Conservation (phyloP, 2,888 invertebrate species). For the Linnaemya tessellans region DNA sequence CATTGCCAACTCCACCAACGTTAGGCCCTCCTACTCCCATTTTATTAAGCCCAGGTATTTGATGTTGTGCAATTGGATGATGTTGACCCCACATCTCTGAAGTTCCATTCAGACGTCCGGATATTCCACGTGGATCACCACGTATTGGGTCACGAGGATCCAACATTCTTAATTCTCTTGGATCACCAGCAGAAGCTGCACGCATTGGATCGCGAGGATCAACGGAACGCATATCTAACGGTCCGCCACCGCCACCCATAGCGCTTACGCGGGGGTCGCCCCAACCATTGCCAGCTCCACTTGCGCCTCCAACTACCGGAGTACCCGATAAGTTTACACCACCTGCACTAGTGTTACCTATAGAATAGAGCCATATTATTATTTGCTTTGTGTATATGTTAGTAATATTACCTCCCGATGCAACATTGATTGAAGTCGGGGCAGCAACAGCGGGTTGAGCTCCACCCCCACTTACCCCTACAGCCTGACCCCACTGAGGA, state of each 20-base stretch:
- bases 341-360: conserved; percentile 74
- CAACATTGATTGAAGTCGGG: conserved; percentile 70
- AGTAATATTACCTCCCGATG: conserved; percentile 75
- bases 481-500: conserved; percentile 80
- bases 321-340: conserved; percentile 73
- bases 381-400: not conserved
- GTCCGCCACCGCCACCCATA: conserved; percentile 75
- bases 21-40: conserved; percentile 82
- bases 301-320: conserved; percentile 73
- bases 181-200: conserved; percentile 80
- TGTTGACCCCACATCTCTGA: conserved; percentile 92
- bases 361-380: conserved; percentile 17
- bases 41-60: conserved; percentile 83
- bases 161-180: conserved; percentile 84
- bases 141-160: conserved; percentile 85
- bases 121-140: conserved; percentile 90
- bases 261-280: conserved; percentile 85
- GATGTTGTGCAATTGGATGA: conserved; percentile 82
- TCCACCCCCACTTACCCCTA: conserved; percentile 76
- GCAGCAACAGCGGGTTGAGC: conserved; percentile 75
- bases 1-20: conserved; percentile 80
- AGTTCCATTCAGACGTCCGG: conserved; percentile 91
- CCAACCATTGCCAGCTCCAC: conserved; percentile 84
- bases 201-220: conserved; percentile 84
- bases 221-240: conserved; percentile 84